Conservation (phyloP, 2,113 vertebrate species). For the Prinia subflava region DNA sequence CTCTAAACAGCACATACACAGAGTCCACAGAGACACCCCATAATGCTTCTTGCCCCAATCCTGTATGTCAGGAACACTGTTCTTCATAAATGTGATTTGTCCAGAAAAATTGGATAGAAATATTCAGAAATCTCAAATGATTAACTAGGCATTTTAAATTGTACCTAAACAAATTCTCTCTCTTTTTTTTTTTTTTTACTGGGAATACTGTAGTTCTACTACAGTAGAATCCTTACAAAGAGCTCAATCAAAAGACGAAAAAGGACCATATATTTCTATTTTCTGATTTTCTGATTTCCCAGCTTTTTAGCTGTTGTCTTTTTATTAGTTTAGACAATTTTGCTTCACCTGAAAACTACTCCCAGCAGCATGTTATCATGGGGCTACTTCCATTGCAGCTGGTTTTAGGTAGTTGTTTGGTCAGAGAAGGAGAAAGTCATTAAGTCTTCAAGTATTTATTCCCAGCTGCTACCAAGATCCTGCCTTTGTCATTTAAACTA, state of each 20-base stretch:
- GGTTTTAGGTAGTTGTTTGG: background rate
- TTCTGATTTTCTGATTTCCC: background rate
- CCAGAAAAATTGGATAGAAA: background rate
- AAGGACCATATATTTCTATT: background rate
- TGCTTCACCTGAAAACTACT: background rate
- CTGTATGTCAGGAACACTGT: background rate
- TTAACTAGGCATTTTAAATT: background rate
- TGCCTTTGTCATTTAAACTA: background rate
- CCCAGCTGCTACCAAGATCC: background rate
- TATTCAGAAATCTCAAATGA: background rate
- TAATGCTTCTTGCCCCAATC: rapidly evolving
- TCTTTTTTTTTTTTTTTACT: background rate
- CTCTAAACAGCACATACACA: background rate
- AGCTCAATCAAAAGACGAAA: background rate
- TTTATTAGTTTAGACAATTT: background rate
- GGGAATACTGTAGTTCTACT: background rate
- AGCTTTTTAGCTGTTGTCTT: background rate
- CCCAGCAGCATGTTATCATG: background rate
- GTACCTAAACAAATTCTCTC: background rate
- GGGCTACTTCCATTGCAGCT: background rate
- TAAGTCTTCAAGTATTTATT: background rate
- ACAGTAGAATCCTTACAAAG: background rate
- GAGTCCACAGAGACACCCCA: background rate
- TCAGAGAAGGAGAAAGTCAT: background rate
- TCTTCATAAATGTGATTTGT: background rate